Conservation (phyloP, 2,888 invertebrate species). For the Eupithecia dodoneata region DNA sequence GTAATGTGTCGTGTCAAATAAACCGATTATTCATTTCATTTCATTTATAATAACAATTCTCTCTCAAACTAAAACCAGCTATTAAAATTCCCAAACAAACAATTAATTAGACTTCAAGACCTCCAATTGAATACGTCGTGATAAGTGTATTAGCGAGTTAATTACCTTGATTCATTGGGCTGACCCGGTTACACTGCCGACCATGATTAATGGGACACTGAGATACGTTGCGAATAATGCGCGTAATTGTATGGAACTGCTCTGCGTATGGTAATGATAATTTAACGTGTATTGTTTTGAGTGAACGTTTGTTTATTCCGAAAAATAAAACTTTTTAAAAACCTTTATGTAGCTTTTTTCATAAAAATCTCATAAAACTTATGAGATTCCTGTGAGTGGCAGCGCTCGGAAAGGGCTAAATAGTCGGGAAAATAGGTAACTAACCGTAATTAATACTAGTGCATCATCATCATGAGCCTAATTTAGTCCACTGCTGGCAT, state of each 20-base stretch:
- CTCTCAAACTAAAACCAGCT: neutral
- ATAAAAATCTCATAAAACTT: neutral
- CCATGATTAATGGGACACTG: conserved; percentile 71
- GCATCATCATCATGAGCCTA: too few species aligned
- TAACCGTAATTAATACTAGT: neutral
- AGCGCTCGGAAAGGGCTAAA: too few species aligned
- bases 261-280: neutral
- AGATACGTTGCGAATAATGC: conserved; percentile 51
- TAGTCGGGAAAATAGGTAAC: neutral
- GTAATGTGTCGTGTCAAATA: too few species aligned
- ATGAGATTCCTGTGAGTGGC: neutral
- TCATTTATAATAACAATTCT: neutral
- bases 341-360: neutral
- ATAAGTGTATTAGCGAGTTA: conserved; percentile 75
- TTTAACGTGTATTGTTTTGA: conserved; percentile 10
- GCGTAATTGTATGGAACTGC: conserved; percentile 23
- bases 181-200: conserved; percentile 65
- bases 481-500: too few species aligned
- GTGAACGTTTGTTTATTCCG: neutral
- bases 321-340: neutral
- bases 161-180: conserved; percentile 78
- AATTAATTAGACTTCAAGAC: conserved; percentile 27
- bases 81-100: conserved; percentile 23
- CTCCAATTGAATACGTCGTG: conserved; percentile 51
- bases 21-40: too few species aligned